Conservation (phyloP, 2,888 invertebrate species). For the Ennomos fuscantarius region DNA sequence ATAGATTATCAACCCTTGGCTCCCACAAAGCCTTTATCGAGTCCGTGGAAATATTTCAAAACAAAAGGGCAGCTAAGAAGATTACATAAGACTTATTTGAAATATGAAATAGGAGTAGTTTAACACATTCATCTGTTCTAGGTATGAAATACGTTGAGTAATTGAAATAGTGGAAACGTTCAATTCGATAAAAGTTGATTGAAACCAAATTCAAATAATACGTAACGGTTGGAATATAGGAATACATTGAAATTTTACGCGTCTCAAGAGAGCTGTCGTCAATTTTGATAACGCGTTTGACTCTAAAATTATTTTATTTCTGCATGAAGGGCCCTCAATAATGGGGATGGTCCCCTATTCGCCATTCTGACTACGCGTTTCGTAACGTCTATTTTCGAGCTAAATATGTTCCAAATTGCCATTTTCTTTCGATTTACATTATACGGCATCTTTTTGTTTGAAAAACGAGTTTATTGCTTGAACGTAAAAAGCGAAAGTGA, state of each 20-base stretch:
- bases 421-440: constrained; percentile 57
- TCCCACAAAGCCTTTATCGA: constrained; percentile 65
- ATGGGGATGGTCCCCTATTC: constrained; percentile 61
- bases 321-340: constrained; percentile 58
- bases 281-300: constrained; percentile 64
- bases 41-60: constrained; percentile 66
- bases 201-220: constrained; percentile 40
- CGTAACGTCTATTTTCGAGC: constrained; percentile 63
- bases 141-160: constrained; percentile 19
- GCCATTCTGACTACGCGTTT: constrained; percentile 68
- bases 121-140: constrained; percentile 33
- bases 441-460: constrained; percentile 35
- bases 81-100: constrained; percentile 62
- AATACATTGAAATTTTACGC: constrained; percentile 40
- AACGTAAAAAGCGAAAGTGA: constrained; percentile 38
- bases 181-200: constrained; percentile 32
- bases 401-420: constrained; percentile 73
- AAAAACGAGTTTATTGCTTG: constrained; percentile 43
- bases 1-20: constrained; percentile 73
- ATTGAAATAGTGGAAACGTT: constrained; percentile 30
- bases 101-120: constrained; percentile 53
- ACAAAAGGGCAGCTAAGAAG: constrained; percentile 71
- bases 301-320: constrained; percentile 70
- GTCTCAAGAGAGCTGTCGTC: constrained; percentile 39
- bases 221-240: constrained; percentile 34